phyloP scores from a whole-genome alignment of 2,888 invertebrate genomes.

The Xanthorhoe spadicearia region DNA sequence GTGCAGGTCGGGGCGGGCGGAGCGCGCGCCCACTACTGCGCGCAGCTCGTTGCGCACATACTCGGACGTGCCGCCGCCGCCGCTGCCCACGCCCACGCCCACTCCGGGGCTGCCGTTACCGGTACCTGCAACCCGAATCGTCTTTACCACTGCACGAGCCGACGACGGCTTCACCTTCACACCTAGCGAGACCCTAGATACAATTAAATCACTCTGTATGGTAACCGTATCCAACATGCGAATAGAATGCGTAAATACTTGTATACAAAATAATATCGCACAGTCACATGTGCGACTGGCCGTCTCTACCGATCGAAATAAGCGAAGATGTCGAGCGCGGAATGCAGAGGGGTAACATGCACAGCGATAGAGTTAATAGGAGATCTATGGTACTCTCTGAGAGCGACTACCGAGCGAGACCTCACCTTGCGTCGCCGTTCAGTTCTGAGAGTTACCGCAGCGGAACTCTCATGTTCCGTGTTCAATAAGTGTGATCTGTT shows the following conservation, averaged over 20 bases:
- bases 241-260: conserved; percentile 36
- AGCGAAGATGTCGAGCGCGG: conserved; percentile 45
- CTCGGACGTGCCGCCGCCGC: conserved; percentile 89
- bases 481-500: conserved; percentile 11
- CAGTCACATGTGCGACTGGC: conserved; percentile 37
- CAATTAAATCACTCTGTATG: conserved; percentile 29
- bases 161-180: conserved; percentile 4
- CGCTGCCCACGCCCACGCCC: conserved; percentile 50
- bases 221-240: conserved; percentile 39
- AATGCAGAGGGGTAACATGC: conserved; percentile 43
- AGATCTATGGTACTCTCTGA: conserved; percentile 20
- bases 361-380: conserved; percentile 42
- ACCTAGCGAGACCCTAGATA: conserved; percentile 17
- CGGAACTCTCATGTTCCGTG: conserved; percentile 7
- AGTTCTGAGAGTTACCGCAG: conserved; percentile 10
- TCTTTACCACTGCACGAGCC: conserved; percentile 3
- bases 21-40: conserved; percentile 94
- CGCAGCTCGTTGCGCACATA: conserved; percentile 96
- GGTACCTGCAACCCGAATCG: conserved; percentile 48
- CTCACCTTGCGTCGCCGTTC: conserved; percentile 25
- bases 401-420: conserved; percentile 17
- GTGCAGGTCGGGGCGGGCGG: conserved; percentile 81
- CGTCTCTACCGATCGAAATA: conserved; percentile 41
- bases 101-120: conserved; percentile 55
- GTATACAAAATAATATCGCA: conserved; percentile 41